phyloP scores from a whole-genome alignment of 1,140 invertebrate species.

The Paraescarpia echinospica region DNA sequence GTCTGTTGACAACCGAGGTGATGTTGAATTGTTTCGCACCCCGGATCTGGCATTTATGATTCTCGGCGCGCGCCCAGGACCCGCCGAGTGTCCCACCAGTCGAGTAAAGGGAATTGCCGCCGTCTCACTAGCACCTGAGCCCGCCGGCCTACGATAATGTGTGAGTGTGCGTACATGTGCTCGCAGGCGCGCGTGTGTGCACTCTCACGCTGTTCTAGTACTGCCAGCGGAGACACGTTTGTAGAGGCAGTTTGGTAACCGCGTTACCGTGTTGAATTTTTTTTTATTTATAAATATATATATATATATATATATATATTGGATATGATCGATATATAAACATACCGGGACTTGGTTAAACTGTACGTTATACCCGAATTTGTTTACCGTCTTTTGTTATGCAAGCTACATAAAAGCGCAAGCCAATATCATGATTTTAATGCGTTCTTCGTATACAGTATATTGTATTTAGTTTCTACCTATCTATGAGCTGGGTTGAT shows the following conservation, averaged over 20 bases:
- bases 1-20: not conserved
- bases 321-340: no score
- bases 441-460: no score
- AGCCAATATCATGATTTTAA: no score
- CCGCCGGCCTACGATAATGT: not conserved
- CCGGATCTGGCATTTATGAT: not conserved
- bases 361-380: no score
- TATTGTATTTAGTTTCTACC: no score
- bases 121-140: not conserved
- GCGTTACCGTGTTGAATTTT: not conserved
- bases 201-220: not conserved
- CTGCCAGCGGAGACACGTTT: not conserved
- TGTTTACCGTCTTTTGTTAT: no score
- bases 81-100: not conserved
- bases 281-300: conserved; percentile 6
- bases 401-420: no score
- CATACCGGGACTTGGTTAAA: no score
- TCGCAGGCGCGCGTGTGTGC: not conserved
- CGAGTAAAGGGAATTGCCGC: not conserved
- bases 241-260: no score
- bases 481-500: no score
- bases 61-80: not conserved
- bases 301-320: conserved; percentile 15
- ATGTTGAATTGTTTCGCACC: not conserved
- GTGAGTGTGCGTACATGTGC: not conserved